These are phyloP conservation scores for Halcyon badia DNA, from an alignment of 2,797 vertebrate genomes.

Conservation along the genomic window DNA sequence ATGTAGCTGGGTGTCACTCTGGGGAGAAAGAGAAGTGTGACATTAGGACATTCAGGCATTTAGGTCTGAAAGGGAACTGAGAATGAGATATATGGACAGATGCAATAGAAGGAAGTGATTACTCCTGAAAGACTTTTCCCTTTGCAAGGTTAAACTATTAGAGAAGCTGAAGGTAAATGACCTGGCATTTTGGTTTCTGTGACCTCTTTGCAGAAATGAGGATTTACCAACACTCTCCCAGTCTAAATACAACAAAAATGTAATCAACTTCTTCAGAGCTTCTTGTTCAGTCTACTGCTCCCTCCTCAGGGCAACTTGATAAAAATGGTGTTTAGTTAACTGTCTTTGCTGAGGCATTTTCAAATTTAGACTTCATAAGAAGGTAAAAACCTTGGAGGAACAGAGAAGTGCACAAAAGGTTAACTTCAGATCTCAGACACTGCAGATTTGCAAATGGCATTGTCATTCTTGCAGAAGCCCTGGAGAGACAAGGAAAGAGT, in stretches of 20 bases:
- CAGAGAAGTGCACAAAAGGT: background rate
- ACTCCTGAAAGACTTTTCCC: background rate
- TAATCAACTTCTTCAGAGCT: background rate
- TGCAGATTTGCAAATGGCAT: constrained; percentile 41
- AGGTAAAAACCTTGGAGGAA: background rate
- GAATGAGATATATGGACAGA: background rate
- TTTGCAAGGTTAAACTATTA: background rate
- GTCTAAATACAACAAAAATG: background rate
- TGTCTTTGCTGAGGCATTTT: background rate
- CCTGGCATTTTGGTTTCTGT: background rate
- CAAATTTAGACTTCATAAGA: background rate
- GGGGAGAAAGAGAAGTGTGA: background rate
- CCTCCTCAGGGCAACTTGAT: background rate
- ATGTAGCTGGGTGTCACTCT: background rate
- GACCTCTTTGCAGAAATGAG: background rate
- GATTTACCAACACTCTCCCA: background rate
- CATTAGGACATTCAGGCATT: background rate
- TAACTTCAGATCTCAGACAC: background rate
- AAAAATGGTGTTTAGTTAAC: background rate
- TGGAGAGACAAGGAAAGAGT: constrained; percentile 17
- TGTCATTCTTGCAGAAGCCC: constrained; percentile 42
- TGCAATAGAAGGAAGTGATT: background rate
- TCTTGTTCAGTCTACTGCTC: background rate
- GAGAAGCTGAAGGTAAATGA: background rate
- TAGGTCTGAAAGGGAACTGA: background rate